phyloP scores from a whole-genome alignment of 2,797 vertebrate genomes.

The Notoglanidium macrostoma region DNA sequence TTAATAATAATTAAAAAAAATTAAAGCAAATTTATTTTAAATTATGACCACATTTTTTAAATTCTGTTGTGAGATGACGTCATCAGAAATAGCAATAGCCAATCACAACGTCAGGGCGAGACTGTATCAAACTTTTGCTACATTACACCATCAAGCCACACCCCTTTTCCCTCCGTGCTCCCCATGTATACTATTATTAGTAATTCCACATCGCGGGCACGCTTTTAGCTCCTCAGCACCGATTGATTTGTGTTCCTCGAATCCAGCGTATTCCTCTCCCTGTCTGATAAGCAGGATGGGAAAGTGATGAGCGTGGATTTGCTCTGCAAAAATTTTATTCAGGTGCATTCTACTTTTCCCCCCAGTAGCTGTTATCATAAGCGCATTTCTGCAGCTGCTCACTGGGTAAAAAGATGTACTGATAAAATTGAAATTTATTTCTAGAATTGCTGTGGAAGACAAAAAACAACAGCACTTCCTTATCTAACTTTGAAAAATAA shows the following conservation, averaged over 20 bases:
- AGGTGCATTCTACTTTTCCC: neutral
- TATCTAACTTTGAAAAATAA: neutral
- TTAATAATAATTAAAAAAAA: no score
- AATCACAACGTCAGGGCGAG: neutral
- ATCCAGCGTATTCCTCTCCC: neutral
- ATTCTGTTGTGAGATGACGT: neutral
- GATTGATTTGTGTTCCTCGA: constrained; percentile 14
- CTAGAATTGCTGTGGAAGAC: neutral
- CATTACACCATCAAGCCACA: neutral
- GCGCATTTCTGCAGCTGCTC: neutral
- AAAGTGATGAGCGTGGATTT: neutral
- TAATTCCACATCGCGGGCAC: neutral
- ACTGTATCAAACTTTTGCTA: neutral
- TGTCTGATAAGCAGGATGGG: neutral
- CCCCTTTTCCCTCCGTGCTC: neutral
- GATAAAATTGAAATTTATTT: neutral
- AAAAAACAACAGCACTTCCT: no score
- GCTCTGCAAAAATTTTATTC: neutral
- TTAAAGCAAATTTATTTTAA: no score
- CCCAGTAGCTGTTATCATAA: neutral
- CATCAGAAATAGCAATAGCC: neutral
- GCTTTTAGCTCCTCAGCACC: constrained; percentile 1
- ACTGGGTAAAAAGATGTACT: neutral
- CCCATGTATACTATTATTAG: neutral
- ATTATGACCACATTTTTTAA: no score